A percentile compares a stretch with the other conserved stretches of the same genome.
Evolutionary conservation across 2,113 vertebrate genomes (phyloP).

Genomic region (Perognathus longimembris): DNA sequence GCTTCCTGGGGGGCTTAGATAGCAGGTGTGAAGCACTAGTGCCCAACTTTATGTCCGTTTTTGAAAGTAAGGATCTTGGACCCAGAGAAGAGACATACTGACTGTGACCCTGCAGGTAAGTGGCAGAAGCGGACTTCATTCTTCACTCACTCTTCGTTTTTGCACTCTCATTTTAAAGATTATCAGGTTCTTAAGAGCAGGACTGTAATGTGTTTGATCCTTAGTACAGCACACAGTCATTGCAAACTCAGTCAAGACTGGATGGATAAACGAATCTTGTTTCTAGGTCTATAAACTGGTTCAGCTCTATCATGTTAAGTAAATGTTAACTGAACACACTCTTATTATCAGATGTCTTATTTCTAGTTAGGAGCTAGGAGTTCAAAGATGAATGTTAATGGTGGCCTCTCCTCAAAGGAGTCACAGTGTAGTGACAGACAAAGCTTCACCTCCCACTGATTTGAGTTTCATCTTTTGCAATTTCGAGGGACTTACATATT

Average conservation of each 20-base stretch:
- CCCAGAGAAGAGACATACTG: background rate
- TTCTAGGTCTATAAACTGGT: background rate
- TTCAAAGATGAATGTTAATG: slow-evolving; percentile 1
- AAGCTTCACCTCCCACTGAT: background rate
- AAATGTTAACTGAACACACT: background rate
- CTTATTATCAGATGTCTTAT: background rate
- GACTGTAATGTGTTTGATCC: background rate
- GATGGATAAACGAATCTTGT: background rate
- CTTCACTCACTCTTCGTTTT: no score
- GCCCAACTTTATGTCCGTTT: background rate
- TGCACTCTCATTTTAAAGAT: background rate
- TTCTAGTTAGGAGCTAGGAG: background rate
- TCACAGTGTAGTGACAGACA: background rate
- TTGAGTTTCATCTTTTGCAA: background rate
- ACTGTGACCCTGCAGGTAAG: background rate
- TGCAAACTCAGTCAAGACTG: background rate
- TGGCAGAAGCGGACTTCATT: background rate
- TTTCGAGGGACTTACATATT: slow-evolving; percentile 10
- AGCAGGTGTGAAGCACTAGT: no score
- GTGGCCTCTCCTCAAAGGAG: background rate
- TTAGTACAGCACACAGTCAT: background rate
- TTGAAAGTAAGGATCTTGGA: background rate
- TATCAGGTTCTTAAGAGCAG: background rate
- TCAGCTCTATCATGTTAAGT: slow-evolving; percentile 24
- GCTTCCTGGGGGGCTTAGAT: no score